Percentiles rank a stretch among this genome's conserved stretches.
Conservation (phyloP, 2,888 invertebrate species). For the Xestia ashworthii region DNA sequence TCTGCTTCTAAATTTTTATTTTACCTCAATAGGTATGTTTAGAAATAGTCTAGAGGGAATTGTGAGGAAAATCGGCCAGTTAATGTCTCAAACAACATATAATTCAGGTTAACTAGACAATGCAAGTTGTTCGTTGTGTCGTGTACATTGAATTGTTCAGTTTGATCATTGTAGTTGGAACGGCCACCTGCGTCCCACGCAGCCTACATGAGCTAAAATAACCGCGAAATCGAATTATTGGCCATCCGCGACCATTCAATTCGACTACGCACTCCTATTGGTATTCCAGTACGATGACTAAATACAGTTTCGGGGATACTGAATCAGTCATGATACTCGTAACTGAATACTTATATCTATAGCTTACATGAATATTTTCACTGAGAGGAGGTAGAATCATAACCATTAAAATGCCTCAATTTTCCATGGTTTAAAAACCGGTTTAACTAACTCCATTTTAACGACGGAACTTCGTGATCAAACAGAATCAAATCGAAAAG, state of each 20-base stretch:
- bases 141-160: slow-evolving; percentile 76
- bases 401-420: slow-evolving; percentile 15
- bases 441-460: slow-evolving; percentile 48
- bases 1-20: slow-evolving; percentile 72
- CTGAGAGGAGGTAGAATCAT: slow-evolving; percentile 3
- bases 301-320: slow-evolving; percentile 74
- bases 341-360: slow-evolving; percentile 29
- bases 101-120: slow-evolving; percentile 54
- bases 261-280: slow-evolving; percentile 79
- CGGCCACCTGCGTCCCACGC: slow-evolving; percentile 82
- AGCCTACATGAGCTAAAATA: slow-evolving; percentile 84
- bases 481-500: slow-evolving; percentile 57
- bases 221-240: slow-evolving; percentile 89
- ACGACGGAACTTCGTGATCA: slow-evolving; percentile 63
- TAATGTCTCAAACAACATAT: slow-evolving; percentile 38
- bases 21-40: slow-evolving; percentile 58
- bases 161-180: slow-evolving; percentile 80
- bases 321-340: slow-evolving; percentile 78
- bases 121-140: slow-evolving; percentile 45
- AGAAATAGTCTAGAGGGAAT: slow-evolving; percentile 34
- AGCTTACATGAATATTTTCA: slow-evolving; percentile 20
- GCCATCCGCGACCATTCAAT: slow-evolving; percentile 81
- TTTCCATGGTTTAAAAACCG: slow-evolving; percentile 25
- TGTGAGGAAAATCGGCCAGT: slow-evolving; percentile 20
- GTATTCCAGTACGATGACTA: slow-evolving; percentile 76